These are phyloP conservation scores for Salminus brasiliensis DNA, from an alignment of 2,113 vertebrate species.

Conservation along the genomic window DNA sequence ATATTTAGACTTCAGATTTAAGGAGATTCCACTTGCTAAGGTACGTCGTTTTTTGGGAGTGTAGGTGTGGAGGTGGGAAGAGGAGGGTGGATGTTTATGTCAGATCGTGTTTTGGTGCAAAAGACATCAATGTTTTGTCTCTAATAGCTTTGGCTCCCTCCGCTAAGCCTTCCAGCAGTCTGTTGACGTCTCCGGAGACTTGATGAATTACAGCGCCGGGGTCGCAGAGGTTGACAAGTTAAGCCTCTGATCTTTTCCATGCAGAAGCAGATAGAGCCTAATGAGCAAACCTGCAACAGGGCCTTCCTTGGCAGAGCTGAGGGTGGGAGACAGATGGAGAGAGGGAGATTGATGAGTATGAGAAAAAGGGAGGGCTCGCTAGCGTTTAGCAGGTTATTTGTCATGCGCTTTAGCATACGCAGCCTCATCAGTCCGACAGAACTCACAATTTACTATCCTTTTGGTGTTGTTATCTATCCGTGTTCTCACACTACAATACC, in stretches of 20 bases:
- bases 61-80: not conserved
- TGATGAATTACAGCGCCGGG: not conserved
- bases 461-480: no score
- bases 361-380: not conserved
- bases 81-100: no score
- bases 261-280: not conserved
- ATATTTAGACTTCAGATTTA: no score
- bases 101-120: not conserved
- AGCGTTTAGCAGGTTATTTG: no score
- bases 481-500: no score
- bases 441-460: no score
- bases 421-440: no score
- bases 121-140: not conserved
- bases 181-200: slow-evolving; percentile 9
- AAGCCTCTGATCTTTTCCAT: not conserved
- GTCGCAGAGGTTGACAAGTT: not conserved
- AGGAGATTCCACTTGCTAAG: no score
- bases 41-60: no score
- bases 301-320: not conserved
- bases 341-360: not conserved
- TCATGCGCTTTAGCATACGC: no score
- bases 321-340: not conserved
- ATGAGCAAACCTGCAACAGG: slow-evolving; percentile 20
- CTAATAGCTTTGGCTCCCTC: not conserved
- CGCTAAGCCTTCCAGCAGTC: not conserved